A percentile compares a stretch with the other conserved stretches of the same genome.
These are phyloP conservation scores for Astur gentilis DNA, from an alignment of 2,113 vertebrate species.

Conservation along the genomic window DNA sequence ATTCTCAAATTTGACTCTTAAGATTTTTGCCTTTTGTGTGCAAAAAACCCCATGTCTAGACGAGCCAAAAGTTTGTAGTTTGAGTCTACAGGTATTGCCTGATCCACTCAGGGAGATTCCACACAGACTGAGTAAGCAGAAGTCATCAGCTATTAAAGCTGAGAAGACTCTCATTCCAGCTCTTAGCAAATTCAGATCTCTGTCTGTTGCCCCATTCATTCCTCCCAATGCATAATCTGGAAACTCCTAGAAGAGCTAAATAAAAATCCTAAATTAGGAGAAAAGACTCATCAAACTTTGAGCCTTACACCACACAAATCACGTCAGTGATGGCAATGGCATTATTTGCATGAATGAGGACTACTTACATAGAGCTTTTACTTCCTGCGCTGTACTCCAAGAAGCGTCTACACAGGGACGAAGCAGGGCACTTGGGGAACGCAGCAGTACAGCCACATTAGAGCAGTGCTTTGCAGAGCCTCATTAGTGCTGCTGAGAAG, in stretches of 20 bases:
- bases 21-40: neutral
- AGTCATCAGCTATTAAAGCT: neutral
- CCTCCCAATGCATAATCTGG: neutral
- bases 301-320: neutral
- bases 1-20: neutral
- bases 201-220: neutral
- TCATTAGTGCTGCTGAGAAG: neutral
- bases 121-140: neutral
- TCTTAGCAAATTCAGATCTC: neutral
- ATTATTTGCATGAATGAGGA: neutral
- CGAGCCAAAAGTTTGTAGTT: neutral
- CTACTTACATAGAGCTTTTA: neutral
- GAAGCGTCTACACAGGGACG: neutral
- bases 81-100: neutral
- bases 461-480: neutral
- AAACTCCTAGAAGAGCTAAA: neutral
- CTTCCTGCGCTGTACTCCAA: neutral
- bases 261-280: neutral
- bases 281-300: neutral
- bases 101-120: neutral
- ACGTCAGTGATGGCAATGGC: neutral
- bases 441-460: neutral
- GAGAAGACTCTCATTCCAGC: neutral
- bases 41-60: neutral
- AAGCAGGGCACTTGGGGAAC: neutral